Conservation (phyloP, 2,888 invertebrate genomes). For the Linnaemya vulpina region DNA sequence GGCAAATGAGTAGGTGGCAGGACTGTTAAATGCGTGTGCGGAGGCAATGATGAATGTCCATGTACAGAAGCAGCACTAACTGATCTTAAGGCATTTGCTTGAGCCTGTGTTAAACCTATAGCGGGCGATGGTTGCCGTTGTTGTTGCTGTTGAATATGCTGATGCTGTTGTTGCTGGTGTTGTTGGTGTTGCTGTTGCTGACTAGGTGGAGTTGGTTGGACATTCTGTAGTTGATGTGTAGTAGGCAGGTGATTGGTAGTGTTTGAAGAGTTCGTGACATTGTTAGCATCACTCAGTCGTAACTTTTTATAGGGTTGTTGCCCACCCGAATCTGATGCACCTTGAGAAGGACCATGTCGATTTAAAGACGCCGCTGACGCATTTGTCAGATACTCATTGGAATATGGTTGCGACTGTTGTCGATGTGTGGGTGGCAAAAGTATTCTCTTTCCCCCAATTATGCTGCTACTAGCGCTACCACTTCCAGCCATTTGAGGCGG, state of each 20-base stretch:
- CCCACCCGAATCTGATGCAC: conserved; percentile 82
- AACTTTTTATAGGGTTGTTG: conserved; percentile 81
- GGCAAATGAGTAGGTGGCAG: conserved; percentile 69
- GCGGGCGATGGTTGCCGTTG: conserved; percentile 63
- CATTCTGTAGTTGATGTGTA: conserved; percentile 83
- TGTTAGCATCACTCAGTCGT: conserved; percentile 78
- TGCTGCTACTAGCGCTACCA: conserved; percentile 72
- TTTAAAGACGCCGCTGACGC: conserved; percentile 76
- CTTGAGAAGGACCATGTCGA: conserved; percentile 74
- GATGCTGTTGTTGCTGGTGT: conserved; percentile 67
- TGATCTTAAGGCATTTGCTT: conserved; percentile 64
- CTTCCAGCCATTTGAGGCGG: conserved; percentile 49
- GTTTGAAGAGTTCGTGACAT: conserved; percentile 72
- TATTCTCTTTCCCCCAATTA: conserved; percentile 78
- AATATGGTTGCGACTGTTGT: conserved; percentile 80
- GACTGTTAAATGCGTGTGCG: conserved; percentile 70
- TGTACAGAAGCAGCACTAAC: conserved; percentile 47
- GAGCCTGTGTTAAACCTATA: conserved; percentile 60
- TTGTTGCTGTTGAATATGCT: conserved; percentile 64
- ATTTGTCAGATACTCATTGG: conserved; percentile 82
- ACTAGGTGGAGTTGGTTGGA: conserved; percentile 84
- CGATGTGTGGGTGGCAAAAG: conserved; percentile 77
- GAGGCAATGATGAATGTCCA: conserved; percentile 65
- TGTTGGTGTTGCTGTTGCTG: conserved; percentile 77
- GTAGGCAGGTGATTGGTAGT: conserved; percentile 80